A percentile compares a stretch with the other conserved stretches of the same genome.
These are phyloP conservation scores for Aramus guarauna DNA, from an alignment of 2,113 vertebrate species.

Conservation along the genomic window DNA sequence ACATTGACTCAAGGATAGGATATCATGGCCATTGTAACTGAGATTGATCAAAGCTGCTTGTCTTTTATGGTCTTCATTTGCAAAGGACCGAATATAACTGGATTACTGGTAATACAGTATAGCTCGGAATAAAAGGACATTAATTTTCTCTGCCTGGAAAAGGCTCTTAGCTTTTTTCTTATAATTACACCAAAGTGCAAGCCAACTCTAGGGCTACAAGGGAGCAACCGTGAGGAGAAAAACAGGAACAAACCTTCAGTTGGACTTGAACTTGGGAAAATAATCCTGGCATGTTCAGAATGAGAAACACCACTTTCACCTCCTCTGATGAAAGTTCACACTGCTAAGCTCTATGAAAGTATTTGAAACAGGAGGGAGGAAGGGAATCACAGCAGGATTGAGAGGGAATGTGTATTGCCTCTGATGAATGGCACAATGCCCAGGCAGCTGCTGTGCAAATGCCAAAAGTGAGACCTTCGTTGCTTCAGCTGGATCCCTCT, in stretches of 20 bases:
- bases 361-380: slow-evolving; percentile 25
- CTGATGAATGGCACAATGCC: slow-evolving; percentile 51
- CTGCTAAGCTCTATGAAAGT: background rate
- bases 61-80: slow-evolving; percentile 2
- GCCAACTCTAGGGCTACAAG: background rate
- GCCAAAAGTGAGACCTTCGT: slow-evolving; percentile 30
- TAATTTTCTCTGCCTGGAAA: background rate
- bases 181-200: background rate
- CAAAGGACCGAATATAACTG: background rate
- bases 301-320: background rate
- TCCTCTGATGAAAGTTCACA: background rate
- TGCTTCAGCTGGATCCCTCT: slow-evolving; percentile 41
- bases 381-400: slow-evolving; percentile 34
- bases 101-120: background rate
- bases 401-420: slow-evolving; percentile 17
- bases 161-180: background rate
- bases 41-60: slow-evolving; percentile 9
- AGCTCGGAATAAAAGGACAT: background rate
- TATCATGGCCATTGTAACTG: background rate
- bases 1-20: background rate
- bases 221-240: background rate
- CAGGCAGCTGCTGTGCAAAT: slow-evolving; percentile 50
- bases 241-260: background rate
- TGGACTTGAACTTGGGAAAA: background rate
- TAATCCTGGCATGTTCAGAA: background rate